Evolutionary conservation across 2,888 invertebrate species (phyloP), one percentile per base, ranked within the genome.

Genomic region (Biston betularia): DNA sequence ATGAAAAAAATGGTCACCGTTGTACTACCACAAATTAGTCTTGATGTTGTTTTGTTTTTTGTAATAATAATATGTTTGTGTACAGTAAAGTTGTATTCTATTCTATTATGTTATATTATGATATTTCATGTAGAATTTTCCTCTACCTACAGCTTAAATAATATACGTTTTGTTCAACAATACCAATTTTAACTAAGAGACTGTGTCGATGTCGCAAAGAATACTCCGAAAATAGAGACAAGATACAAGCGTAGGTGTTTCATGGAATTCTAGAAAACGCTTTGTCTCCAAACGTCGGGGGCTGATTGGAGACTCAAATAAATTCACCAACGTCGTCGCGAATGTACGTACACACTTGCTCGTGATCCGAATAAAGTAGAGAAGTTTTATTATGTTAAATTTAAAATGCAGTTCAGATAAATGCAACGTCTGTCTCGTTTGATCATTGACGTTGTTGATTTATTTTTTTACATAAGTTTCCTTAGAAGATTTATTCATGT

Each of bases 241-340:
- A 59, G 63, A 70, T 72, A 73, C 72, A 73, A 78, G 71, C 64
- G 69, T 65, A 33, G 63, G 52, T 56, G 67, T 73, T 71, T 77
- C 76, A 75, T 63, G 74, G 77, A 79, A 82, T 83, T 80, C 78
- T 79, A 76, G 79, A 82, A 83, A 83, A 75, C 79, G 82, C 85
- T 88, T 89, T 88, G 87, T 88, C 87, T 85, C 77, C 79, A 74
- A 79, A 80, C 79, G 80, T 84, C 81, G 71, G 78, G 73, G 77
- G 75, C 89, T 90, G 91, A 91, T 91, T 90, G 90, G 88, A 86
- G 86, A 86, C 85, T 86, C 88, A 86, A 89, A 90, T 90, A 89
- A 89, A 89, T 83, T 85, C 82, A 63, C 77, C 75, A 76, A 76
- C 82, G 80, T 75, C 82, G 80, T 75, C 73, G 53, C 58, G 59